Evolutionary conservation across 2,113 vertebrate species (phyloP), one percentile per base, ranked within the genome.

Genomic region (Zosterops borbonicus): DNA sequence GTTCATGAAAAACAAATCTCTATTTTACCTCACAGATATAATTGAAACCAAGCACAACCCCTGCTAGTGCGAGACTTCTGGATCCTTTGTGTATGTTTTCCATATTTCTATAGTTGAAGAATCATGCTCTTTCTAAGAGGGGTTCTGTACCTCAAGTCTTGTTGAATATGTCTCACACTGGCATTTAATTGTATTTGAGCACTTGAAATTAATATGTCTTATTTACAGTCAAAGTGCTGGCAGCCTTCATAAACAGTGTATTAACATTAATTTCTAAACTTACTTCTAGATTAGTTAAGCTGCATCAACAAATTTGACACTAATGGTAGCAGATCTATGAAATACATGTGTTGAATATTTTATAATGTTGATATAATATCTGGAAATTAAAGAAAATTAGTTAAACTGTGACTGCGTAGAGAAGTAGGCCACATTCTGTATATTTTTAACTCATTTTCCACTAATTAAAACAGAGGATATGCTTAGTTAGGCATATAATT

Each of bases 401-500:
- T 81, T 92, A 95, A 92, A 65, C 60, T 87, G 62, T 64, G 37
- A 79, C 74, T 85, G 50, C 4, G 6, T 78, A 87, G 15, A 84
- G 58, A 97, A 94, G 70, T 95, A 92, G 93, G 89, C 84, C 91
- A 83, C 42, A 92, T 90, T 62, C 78, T 91, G 65, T 94, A 88
- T 85, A 91, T 96, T 95, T 94, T 96, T 95, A 92, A 95, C 87
- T 76, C 77, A 87, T 94, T 94, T 97, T 92, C 81, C 77, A 71
- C 71, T 95, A 96, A 95, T 95, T 93, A 94, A 62, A 92, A 65
- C 52, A 77, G 67, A 87, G 46, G 50, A 64, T 88, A 89, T 88
- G 92, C 94, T 94, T 85, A 92, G 87, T 95, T 96, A 94, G 89
- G 58, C 87, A 87, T 89, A 91, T 94, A 94, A 97, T 94, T 91